Conservation (phyloP, 1,140 invertebrate genomes). For the Drosophila arawakana region DNA sequence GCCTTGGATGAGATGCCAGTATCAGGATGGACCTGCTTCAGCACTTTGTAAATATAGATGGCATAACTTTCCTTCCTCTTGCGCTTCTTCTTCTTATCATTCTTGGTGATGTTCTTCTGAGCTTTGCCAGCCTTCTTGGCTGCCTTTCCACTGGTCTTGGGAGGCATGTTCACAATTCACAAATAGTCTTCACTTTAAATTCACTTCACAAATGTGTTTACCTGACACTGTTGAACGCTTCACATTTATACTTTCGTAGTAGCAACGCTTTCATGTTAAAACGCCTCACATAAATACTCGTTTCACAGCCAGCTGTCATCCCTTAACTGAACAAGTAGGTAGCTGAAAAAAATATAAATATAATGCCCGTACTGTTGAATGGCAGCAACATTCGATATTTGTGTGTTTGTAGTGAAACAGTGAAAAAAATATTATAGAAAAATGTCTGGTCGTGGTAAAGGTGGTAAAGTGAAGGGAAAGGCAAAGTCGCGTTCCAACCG, state of each 20-base stretch:
- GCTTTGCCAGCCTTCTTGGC: constrained; percentile 86
- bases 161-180: constrained; percentile 77
- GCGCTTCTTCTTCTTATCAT: constrained; percentile 87
- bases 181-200: background rate
- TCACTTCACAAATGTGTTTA: constrained; percentile 2
- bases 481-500: constrained; percentile 87
- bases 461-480: constrained; percentile 88
- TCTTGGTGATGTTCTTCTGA: constrained; percentile 86
- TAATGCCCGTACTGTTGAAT: background rate
- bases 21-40: constrained; percentile 90
- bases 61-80: constrained; percentile 87
- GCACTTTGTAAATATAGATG: constrained; percentile 89
- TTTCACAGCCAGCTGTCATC: background rate
- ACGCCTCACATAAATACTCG: background rate
- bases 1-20: constrained; percentile 88
- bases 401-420: constrained; percentile 7
- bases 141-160: constrained; percentile 85
- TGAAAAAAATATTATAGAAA: constrained; percentile 25
- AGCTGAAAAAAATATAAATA: constrained; percentile 12
- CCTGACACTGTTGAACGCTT: background rate
- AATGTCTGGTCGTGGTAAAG: constrained; percentile 87
- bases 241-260: constrained; percentile 5
- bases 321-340: constrained; percentile 9
- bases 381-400: constrained; percentile 1
- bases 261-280: constrained; percentile 11